A percentile compares a stretch with the other conserved stretches of the same genome.
These are phyloP conservation scores for Rhabditoides inermis DNA, from an alignment of 2,888 invertebrate species.

Conservation along the genomic window DNA sequence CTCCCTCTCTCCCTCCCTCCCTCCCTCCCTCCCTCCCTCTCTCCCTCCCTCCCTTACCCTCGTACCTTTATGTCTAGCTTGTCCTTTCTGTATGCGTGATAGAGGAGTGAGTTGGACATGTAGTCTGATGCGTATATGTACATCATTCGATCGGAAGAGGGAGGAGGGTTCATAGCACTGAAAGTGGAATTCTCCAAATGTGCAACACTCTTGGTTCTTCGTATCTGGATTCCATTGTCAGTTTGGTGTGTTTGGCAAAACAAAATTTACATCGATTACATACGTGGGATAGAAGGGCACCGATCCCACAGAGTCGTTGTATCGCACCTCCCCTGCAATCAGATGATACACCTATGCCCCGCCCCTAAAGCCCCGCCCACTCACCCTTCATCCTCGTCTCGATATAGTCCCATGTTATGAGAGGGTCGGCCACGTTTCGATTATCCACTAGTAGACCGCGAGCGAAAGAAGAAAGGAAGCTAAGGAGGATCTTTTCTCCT, in stretches of 20 bases:
- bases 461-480: conserved; percentile 41
- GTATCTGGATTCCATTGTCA: no score
- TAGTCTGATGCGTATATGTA: conserved; percentile 48
- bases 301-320: conserved; percentile 21
- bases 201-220: no score
- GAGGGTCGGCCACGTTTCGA: conserved; percentile 37
- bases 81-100: conserved; percentile 47
- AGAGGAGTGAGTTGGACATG: conserved; percentile 43
- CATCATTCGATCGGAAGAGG: conserved; percentile 40
- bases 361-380: conserved; percentile 1
- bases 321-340: conserved; percentile 41
- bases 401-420: conserved; percentile 44
- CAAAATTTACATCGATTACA: neutral
- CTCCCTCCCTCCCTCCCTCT: neutral
- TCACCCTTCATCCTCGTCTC: conserved; percentile 45
- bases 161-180: conserved; percentile 24
- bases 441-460: conserved; percentile 44
- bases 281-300: conserved; percentile 42
- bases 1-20: neutral
- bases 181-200: no score
- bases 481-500: no score
- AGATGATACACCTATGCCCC: neutral
- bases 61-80: conserved; percentile 35
- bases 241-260: neutral
- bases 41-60: neutral